Percentiles rank a stretch among this genome's conserved stretches.
Evolutionary conservation across 2,888 invertebrate species (phyloP).

Genomic region (Xestia c-nigrum): DNA sequence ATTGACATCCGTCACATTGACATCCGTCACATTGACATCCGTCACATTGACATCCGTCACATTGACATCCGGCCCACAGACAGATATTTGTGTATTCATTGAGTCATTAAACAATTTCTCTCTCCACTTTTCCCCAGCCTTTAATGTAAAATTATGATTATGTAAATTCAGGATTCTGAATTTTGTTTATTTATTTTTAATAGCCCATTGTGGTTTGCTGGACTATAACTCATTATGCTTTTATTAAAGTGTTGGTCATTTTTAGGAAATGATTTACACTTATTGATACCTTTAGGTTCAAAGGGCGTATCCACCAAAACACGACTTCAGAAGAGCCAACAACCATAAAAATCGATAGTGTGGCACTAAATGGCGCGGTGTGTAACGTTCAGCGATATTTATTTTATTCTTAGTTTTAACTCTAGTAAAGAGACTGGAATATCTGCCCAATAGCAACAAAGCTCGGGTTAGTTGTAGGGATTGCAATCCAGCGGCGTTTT

Average conservation of each 20-base stretch:
- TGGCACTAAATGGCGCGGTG: no score
- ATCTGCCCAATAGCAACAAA: constrained; percentile 12
- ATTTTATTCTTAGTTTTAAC: not conserved
- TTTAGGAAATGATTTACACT: not conserved
- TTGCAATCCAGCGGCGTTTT: no score
- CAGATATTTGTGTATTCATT: no score
- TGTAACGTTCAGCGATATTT: no score
- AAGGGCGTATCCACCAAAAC: no score
- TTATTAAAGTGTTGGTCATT: constrained; percentile 43
- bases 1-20: no score
- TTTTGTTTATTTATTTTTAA: constrained; percentile 27
- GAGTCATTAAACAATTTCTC: not conserved
- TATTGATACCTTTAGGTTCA: no score
- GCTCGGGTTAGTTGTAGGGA: constrained; percentile 15
- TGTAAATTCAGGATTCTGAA: constrained; percentile 22
- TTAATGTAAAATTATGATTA: constrained; percentile 25
- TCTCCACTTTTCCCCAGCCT: constrained; percentile 5
- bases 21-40: no score
- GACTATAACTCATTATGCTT: constrained; percentile 52
- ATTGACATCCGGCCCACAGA: no score
- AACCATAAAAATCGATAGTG: no score
- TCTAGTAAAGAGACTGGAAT: constrained; percentile 9
- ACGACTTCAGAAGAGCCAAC: no score
- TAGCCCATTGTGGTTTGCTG: constrained; percentile 47
- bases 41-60: no score